Conservation (phyloP, 2,888 invertebrate genomes). For the Melanotus villosus region DNA sequence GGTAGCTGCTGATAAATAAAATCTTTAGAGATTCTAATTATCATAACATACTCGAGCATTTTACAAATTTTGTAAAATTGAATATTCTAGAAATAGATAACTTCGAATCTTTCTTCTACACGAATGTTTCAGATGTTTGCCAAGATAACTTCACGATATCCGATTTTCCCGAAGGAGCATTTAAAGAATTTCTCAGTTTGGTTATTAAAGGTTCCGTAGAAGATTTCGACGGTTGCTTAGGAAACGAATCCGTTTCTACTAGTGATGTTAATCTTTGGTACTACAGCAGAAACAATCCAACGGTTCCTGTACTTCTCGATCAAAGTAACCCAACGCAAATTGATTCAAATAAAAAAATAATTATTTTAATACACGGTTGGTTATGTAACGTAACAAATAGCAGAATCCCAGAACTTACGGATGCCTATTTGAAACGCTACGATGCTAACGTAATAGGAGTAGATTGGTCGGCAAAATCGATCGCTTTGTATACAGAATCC, state of each 20-base stretch:
- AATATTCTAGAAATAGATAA: no score
- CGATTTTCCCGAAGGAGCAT: background rate
- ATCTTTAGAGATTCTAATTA: no score
- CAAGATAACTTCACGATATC: background rate
- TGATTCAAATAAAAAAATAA: conserved; percentile 3
- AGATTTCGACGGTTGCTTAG: background rate
- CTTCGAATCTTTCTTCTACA: no score
- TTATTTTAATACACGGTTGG: conserved; percentile 31
- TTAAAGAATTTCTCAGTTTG: background rate
- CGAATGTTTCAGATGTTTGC: background rate
- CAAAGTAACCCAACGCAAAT: background rate
- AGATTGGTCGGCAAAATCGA: conserved; percentile 24
- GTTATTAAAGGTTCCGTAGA: no score
- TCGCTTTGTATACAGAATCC: conserved; percentile 1
- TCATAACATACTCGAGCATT: no score
- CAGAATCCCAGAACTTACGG: conserved; percentile 15
- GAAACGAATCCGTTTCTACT: no score
- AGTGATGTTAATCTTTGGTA: conserved; percentile 1
- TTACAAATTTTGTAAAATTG: no score
- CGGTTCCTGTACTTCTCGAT: background rate
- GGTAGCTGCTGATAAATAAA: no score
- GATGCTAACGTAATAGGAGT: conserved; percentile 27
- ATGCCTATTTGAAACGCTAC: conserved; percentile 22
- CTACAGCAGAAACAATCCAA: background rate
- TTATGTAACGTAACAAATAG: background rate